Evolutionary conservation across 2,113 vertebrate genomes (phyloP).

Genomic region (Turdus rufiventris): DNA sequence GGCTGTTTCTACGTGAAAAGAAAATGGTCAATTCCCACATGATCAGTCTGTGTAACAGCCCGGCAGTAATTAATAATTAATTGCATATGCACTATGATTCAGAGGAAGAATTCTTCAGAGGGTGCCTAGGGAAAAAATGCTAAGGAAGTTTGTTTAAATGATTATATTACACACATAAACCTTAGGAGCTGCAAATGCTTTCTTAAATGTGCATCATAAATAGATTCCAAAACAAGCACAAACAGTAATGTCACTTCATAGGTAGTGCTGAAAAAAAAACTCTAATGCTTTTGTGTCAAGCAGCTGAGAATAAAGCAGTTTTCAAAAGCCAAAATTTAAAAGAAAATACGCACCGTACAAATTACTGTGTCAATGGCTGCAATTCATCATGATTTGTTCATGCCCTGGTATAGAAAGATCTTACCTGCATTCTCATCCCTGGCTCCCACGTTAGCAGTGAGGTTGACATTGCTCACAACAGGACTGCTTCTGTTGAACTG

Average conservation of each 20-base stretch:
- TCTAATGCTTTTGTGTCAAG: neutral
- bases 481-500: neutral
- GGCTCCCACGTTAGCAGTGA: neutral
- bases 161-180: conserved; percentile 25
- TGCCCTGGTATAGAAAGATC: neutral
- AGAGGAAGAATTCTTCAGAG: neutral
- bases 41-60: conserved; percentile 1
- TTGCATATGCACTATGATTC: neutral
- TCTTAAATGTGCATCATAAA: neutral
- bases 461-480: conserved; percentile 15
- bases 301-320: neutral
- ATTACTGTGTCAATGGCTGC: neutral
- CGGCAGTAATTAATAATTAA: conserved; percentile 27
- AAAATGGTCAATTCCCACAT: conserved; percentile 17
- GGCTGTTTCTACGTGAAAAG: neutral
- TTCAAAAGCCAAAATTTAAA: neutral
- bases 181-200: neutral
- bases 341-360: neutral
- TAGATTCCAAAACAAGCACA: neutral
- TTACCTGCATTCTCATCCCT: conserved; percentile 40
- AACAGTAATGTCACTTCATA: neutral
- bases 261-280: neutral
- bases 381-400: neutral
- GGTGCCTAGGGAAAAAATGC: neutral
- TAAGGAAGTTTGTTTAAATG: neutral